A percentile compares a stretch with the other conserved stretches of the same genome.
phyloP scores from a whole-genome alignment of 2,888 invertebrate species.

The Limenitis camilla region DNA sequence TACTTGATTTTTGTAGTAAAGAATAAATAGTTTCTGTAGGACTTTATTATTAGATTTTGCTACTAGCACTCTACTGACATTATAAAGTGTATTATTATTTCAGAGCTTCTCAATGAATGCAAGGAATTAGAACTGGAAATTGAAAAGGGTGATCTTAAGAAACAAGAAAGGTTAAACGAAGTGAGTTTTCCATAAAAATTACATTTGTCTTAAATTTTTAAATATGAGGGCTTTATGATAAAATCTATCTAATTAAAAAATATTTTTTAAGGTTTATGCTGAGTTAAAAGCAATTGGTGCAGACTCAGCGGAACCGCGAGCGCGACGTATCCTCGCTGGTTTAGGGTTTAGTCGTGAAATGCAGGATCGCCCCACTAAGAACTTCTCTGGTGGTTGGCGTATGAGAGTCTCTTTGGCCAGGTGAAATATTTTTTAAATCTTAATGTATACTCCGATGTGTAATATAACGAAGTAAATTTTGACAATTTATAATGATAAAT shows the following conservation, averaged over 20 bases:
- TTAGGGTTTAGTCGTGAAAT: constrained; percentile 92
- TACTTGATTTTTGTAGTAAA: too few species aligned
- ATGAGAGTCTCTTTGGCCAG: constrained; percentile 98
- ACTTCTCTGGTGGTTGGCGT: constrained; percentile 97
- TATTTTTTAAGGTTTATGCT: constrained; percentile 81
- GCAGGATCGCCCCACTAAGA: constrained; percentile 93
- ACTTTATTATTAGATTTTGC: neutral
- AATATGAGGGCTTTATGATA: neutral
- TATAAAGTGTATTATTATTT: constrained; percentile 19
- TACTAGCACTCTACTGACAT: neutral
- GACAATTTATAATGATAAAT: too few species aligned
- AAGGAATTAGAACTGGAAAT: constrained; percentile 84
- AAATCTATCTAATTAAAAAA: neutral
- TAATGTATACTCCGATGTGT: neutral
- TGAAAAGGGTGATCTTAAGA: constrained; percentile 81
- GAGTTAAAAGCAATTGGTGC: constrained; percentile 97
- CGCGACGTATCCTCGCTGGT: constrained; percentile 96
- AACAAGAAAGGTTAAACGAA: constrained; percentile 88
- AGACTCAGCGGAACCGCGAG: constrained; percentile 97
- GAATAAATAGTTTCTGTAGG: too few species aligned
- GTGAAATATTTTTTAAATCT: constrained; percentile 30
- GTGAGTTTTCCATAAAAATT: constrained; percentile 40
- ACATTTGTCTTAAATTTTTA: neutral
- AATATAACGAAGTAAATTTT: too few species aligned
- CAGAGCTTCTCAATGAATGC: constrained; percentile 85